Evolutionary conservation across 2,113 vertebrate species (phyloP), one percentile per base, ranked within the genome.

Genomic region (Pluvialis apricaria): DNA sequence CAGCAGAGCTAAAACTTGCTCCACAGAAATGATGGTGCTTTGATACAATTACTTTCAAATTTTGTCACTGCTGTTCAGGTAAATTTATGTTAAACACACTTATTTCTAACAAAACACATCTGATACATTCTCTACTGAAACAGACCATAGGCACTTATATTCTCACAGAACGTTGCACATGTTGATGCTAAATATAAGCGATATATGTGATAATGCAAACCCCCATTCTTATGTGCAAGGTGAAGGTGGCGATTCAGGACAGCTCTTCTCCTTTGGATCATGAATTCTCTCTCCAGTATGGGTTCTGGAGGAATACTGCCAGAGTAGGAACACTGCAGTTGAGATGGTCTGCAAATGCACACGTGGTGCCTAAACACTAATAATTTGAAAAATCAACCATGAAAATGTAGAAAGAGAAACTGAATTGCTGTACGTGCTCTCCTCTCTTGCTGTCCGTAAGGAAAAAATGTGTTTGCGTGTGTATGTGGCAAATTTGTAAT

Each of bases 21-120:
- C 38, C 29, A 24, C 69, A 86, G 86, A 94, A 95, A 72, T 25
- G 64, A 82, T 58, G 84, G 47, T 18, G 89, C 71, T 90, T 65
- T 81, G 85, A 69, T 61, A 86, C 40, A 86, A 79, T 88, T 61
- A 65, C 82, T 83, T 92, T 57, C 69, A 52, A 75, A 68, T 11
- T 64, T 45, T 6, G 26, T 52, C 80, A 36, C 32, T 45, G 62
- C n/a, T 49, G 72, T 71, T 77, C 60, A 90, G 85, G 82, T 80
- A 77, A 86, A 96, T 90, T 87, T 91, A 86, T 82, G 78, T 31
- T 90, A 72, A 90, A 68, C 85, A 49, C 42, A 45, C 21, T 87
- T 84, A 78, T 82, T 96, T 78, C 70, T 58, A 84, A 44, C 58
- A 51, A 91, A 94, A 71, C 77, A 47, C 80, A 75, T 49, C 81